These are phyloP conservation scores for Asbolus verrucosus DNA, from an alignment of 1,140 invertebrate genomes.

Conservation along the genomic window DNA sequence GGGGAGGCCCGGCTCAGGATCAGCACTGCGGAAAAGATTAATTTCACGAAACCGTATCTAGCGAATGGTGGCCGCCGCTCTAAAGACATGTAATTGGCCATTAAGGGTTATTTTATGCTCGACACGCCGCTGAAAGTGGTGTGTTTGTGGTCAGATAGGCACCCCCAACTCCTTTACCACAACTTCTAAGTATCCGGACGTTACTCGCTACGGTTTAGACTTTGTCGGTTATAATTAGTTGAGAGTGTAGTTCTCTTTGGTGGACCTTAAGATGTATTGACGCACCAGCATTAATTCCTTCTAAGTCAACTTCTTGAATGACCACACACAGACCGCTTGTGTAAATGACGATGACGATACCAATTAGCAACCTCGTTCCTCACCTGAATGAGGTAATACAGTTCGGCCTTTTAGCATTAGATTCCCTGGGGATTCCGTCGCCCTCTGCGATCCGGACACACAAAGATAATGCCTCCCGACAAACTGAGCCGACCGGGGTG, in stretches of 20 bases:
- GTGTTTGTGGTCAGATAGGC: conserved; percentile 61
- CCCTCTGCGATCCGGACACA: conserved; percentile 43
- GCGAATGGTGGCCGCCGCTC: conserved; percentile 38
- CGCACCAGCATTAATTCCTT: conserved; percentile 58
- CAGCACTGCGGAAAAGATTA: conserved; percentile 55
- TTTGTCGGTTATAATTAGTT: conserved; percentile 61
- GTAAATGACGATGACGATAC: conserved; percentile 45
- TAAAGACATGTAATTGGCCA: conserved; percentile 61
- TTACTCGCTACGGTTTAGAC: conserved; percentile 54
- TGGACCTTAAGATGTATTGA: conserved; percentile 61
- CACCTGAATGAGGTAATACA: conserved; percentile 50
- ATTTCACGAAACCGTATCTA: conserved; percentile 43
- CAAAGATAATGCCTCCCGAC: conserved; percentile 54
- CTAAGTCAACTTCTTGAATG: conserved; percentile 59
- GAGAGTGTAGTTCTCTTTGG: conserved; percentile 59
- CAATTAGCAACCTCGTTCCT: conserved; percentile 45
- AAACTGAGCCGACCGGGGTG: conserved; percentile 48
- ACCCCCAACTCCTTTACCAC: conserved; percentile 53
- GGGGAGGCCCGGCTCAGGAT: conserved; percentile 48
- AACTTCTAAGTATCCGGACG: conserved; percentile 60
- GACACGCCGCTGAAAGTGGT: conserved; percentile 53
- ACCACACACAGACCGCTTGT: conserved; percentile 51
- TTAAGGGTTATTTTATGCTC: conserved; percentile 62
- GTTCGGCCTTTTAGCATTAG: conserved; percentile 48
- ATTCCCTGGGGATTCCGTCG: conserved; percentile 23